Conservation (phyloP, 2,113 vertebrate genomes). For the Austrofundulus limnaeus region DNA sequence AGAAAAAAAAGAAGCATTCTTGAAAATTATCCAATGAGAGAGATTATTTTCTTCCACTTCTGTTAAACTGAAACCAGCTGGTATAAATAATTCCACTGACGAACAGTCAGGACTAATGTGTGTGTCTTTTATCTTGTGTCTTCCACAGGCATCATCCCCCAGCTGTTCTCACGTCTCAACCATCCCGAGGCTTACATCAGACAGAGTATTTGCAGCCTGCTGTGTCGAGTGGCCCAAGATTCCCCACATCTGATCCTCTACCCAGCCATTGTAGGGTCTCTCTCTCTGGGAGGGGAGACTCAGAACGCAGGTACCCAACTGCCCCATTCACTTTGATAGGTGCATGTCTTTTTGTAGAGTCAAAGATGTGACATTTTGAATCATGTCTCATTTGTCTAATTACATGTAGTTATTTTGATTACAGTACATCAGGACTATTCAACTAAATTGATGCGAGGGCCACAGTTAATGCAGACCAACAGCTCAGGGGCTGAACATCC, state of each 20-base stretch:
- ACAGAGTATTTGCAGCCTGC: constrained; percentile 95
- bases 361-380: no score
- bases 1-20: no score
- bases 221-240: constrained; percentile 96
- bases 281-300: constrained; percentile 92
- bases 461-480: no score
- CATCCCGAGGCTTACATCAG: constrained; percentile 96
- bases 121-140: not conserved
- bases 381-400: not conserved
- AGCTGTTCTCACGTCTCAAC: constrained; percentile 96
- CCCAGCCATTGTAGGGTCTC: constrained; percentile 96
- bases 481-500: no score
- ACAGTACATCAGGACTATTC: no score
- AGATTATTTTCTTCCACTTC: no score
- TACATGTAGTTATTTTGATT: not conserved
- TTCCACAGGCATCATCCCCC: constrained; percentile 92
- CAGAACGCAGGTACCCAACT: constrained; percentile 86
- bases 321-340: accelerated
- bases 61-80: no score
- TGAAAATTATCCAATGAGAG: no score
- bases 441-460: no score
- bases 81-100: not conserved
- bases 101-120: no score
- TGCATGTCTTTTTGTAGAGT: not conserved
- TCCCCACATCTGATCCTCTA: constrained; percentile 96